Conservation (phyloP, 2,113 vertebrate species). For the Catharus minimus region DNA sequence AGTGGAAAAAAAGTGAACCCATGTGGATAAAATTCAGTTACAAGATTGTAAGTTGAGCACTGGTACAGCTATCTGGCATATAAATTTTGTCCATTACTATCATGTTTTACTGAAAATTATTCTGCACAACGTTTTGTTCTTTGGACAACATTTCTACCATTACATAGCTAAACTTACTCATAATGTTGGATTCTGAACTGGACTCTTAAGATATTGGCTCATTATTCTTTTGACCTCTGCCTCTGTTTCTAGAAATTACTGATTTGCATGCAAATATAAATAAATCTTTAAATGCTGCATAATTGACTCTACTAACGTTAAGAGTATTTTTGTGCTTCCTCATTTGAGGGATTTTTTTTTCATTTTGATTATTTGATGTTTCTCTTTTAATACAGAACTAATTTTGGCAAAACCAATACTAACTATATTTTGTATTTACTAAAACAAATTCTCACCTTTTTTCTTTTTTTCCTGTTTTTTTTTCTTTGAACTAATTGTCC, state of each 20-base stretch:
- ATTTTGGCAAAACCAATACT: slow-evolving; percentile 50
- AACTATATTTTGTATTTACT: slow-evolving; percentile 74
- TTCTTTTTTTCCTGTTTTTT: slow-evolving; percentile 65
- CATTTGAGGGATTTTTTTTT: neutral
- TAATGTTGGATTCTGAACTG: neutral
- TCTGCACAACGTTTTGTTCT: neutral
- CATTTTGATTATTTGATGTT: slow-evolving; percentile 1
- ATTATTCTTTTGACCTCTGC: neutral
- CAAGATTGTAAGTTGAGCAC: neutral
- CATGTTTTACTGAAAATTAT: neutral
- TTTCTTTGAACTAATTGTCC: slow-evolving; percentile 83
- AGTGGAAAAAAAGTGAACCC: neutral
- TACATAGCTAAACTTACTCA: neutral
- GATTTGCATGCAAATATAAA: neutral
- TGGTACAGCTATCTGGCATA: neutral
- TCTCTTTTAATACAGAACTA: neutral
- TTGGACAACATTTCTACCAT: neutral
- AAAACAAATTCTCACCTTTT: slow-evolving; percentile 73
- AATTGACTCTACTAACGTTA: neutral
- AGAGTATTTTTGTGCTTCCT: slow-evolving; percentile 6
- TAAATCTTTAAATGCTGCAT: neutral
- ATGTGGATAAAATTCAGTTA: neutral
- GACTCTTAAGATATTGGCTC: neutral
- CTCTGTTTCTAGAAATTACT: neutral
- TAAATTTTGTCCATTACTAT: neutral